These are phyloP conservation scores for Triplophysa bombifrons DNA, from an alignment of 2,797 vertebrate species.

Conservation along the genomic window DNA sequence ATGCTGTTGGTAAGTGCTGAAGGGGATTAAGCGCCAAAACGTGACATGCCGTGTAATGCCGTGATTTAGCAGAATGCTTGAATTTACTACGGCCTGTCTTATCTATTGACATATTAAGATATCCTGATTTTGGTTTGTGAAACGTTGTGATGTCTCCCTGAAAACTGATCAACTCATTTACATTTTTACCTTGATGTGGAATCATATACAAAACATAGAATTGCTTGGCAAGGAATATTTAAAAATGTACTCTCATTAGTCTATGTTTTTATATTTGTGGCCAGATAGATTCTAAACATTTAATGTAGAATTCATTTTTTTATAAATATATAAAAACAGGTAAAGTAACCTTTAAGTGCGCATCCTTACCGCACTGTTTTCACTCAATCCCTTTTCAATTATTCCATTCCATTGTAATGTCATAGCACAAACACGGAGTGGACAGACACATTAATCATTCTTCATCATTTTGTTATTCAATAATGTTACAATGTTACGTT, in stretches of 20 bases:
- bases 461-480: neutral
- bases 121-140: neutral
- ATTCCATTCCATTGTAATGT: neutral
- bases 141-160: neutral
- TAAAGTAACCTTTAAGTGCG: no score
- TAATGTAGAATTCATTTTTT: no score
- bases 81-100: neutral
- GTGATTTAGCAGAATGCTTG: neutral
- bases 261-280: neutral
- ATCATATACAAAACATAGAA: neutral
- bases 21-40: neutral
- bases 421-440: no score
- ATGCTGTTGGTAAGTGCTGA: neutral
- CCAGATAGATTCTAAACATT: no score
- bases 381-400: no score
- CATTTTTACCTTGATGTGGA: slow-evolving; percentile 9
- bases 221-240: neutral
- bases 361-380: no score
- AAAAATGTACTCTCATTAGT: neutral
- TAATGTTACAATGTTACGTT: neutral
- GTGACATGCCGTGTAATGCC: neutral
- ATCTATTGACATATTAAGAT: neutral
- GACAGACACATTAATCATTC: neutral
- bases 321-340: no score
- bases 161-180: neutral